These are phyloP conservation scores for Amblyjoppa proteus DNA, from an alignment of 2,888 invertebrate species.

Conservation along the genomic window DNA sequence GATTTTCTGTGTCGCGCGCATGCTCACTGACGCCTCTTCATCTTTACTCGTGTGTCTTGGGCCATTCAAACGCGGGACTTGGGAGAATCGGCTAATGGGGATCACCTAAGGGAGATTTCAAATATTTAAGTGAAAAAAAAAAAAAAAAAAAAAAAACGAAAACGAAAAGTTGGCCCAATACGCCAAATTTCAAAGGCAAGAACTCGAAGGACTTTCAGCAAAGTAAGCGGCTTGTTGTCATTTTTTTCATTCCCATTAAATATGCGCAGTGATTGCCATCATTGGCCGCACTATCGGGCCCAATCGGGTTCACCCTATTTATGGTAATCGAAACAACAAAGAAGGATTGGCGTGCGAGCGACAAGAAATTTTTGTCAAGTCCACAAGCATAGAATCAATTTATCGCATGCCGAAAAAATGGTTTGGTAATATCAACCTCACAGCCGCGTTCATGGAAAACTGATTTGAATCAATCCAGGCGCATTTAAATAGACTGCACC, in stretches of 20 bases:
- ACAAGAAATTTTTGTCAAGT: no score
- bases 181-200: not conserved
- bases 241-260: not conserved
- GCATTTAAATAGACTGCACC: no score
- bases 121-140: not conserved
- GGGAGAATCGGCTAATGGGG: not conserved
- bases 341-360: no score
- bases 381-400: no score
- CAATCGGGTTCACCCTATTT: no score
- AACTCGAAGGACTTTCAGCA: not conserved
- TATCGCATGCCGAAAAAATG: no score
- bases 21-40: constrained; percentile 27
- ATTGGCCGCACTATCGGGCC: no score
- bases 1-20: constrained; percentile 44
- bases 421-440: no score
- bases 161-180: not conserved
- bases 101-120: not conserved
- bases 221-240: not conserved
- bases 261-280: no score
- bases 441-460: no score
- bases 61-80: not conserved
- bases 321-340: no score
- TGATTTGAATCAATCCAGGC: no score
- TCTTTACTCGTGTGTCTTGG: not conserved
- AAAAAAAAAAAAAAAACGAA: not conserved